Evolutionary conservation across 92 coral and sea anemone species (phyloP), one percentile per base, ranked within the genome.

Genomic region (Bergia puertoricense): DNA sequence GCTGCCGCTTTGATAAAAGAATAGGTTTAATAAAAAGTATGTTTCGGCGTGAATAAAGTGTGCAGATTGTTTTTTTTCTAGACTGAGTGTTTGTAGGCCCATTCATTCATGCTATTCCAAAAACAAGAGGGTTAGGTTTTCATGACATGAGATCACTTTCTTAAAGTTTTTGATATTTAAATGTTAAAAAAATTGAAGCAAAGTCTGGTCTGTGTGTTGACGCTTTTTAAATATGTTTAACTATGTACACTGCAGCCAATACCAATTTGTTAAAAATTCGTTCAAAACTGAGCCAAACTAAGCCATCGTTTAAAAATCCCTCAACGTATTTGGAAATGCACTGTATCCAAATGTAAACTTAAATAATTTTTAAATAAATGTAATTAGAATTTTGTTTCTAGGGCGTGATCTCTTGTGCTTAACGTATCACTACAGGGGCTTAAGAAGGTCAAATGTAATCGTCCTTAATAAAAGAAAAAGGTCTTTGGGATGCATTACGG

Each of bases 331-430:
- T 72, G 69, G 66, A 69, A 46, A 48, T 59, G 37, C 87, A 39
- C 79, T 84, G 87, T 84, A 69, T 84, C 87, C 87, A 84, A 84
- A 71, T 84, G 87, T 84, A 71, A 72, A 72, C 87, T 84, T 84
- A 84, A 84, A 84, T 84, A 84, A 84, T 84, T 84, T 72, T 84
- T 84, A 84, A 84, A 84, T 71, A 84, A 84, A 71, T 84, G 87
- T 69, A 84, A 84, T 84, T 84, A 84, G 87, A 71, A 71, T 84
- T 80, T 84, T 46, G 79, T 71, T 45, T 84, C 87, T 50, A 15
- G 87, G 87, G 87, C 87, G 87, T 84, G 66, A 69, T 69, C 76
- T 69, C 76, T 69, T 50, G 78, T 20, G 67, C 37, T 30, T 23
- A 84, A 20, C 44, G 66, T 71, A 84, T 84, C 79, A 69, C 87